A percentile compares a stretch with the other conserved stretches of the same genome.
Evolutionary conservation across 2,113 vertebrate genomes (phyloP).

Genomic region (Candoia aspera): DNA sequence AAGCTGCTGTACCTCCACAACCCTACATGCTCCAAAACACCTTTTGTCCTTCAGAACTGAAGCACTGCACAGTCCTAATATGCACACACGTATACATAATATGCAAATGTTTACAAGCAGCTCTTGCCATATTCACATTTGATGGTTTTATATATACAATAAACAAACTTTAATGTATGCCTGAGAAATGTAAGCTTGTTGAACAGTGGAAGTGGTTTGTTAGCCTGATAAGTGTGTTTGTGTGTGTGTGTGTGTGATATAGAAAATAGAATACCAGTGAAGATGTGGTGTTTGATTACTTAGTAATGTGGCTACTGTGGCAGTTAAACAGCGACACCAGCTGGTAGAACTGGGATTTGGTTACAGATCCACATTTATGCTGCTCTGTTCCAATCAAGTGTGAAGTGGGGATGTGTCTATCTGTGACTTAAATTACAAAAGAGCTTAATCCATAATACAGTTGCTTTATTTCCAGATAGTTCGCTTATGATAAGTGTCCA

Average conservation of each 20-base stretch:
- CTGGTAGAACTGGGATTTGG: slow-evolving; percentile 47
- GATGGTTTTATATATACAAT: neutral
- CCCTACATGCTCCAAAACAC: neutral
- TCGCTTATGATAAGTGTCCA: neutral
- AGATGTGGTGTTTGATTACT: slow-evolving; percentile 16
- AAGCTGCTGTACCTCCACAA: neutral
- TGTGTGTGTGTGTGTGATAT: neutral
- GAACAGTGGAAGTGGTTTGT: slow-evolving; percentile 29
- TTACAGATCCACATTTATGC: neutral
- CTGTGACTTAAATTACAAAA: neutral
- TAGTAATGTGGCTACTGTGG: neutral
- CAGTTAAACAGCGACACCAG: slow-evolving; percentile 67
- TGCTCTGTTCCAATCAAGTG: neutral
- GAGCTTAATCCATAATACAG: neutral
- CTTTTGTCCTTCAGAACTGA: neutral
- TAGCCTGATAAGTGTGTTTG: slow-evolving; percentile 13
- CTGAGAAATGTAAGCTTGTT: neutral
- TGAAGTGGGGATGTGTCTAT: neutral
- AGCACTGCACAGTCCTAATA: neutral
- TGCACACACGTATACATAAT: neutral
- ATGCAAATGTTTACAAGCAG: neutral
- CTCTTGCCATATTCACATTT: neutral
- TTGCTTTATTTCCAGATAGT: neutral
- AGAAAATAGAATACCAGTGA: neutral
- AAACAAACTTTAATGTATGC: neutral